Evolutionary conservation across 2,888 invertebrate species (phyloP), one percentile per base, ranked within the genome.

Genomic region (Tanypteryx hageni): DNA sequence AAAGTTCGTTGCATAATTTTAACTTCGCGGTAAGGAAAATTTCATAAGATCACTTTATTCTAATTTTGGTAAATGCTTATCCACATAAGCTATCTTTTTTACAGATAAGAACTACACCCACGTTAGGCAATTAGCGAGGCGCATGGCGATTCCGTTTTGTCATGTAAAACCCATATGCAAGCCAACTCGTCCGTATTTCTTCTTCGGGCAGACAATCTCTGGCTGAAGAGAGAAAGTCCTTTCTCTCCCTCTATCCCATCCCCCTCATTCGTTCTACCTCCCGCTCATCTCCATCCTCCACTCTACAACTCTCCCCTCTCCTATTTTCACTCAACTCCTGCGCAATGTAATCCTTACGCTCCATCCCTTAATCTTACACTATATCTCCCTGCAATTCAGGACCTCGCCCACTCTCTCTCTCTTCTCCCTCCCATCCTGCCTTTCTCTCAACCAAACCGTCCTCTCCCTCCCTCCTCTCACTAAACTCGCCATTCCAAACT

Each of bases 261-360:
- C n/a, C n/a, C n/a, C n/a, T n/a, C n/a, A n/a, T 64, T 16, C n/a
- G 64, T 0, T 7, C 64, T 11, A 16, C 18, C 64, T 64, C n/a
- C 13, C 64, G 5, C 64, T 56, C 44, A 82, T 13, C 82, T 14
- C 31, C n/a, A 9, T 82, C 44, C 82, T 16, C 31, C 27, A 7
- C 64, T 5, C 64, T 11, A 7, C 64, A 7, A 7, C 2, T 13
- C 82, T 7, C 10, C 82, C 13, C 82, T 64, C 64, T 18, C 27
- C 22, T 31, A 82, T 82, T 82, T 82, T 82, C 82, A 82, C 82
- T 82, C 82, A 82, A 82, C 44, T 82, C 82, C 82, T 16, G 82
- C 82, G 82, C 11, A 16, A 16, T 14, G 44, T 44, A 13, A 82
- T 8, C 31, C 22, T 27, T 27, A 16, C 82, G 7, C 82, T 8